phyloP scores from a whole-genome alignment of 2,797 vertebrate species.

The Galago senegalensis region DNA sequence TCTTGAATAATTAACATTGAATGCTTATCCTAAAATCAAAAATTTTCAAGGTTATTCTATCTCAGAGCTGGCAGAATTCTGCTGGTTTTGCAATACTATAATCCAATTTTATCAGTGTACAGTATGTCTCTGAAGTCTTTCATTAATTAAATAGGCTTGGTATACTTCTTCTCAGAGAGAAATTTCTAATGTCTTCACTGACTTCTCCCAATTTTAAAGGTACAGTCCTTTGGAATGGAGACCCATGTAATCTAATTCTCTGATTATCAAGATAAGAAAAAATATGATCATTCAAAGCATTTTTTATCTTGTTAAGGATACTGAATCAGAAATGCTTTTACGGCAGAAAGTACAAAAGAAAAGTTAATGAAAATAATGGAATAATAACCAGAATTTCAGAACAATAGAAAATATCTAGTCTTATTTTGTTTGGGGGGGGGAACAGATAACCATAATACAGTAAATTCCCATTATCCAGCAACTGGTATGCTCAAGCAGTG shows the following conservation, averaged over 20 bases:
- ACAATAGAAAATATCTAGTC: background rate
- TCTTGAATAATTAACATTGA: constrained; percentile 77
- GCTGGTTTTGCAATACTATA: constrained; percentile 24
- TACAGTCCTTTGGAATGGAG: background rate
- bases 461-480: too few species aligned
- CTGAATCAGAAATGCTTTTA: background rate
- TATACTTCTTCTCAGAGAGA: background rate
- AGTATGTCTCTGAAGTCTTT: constrained; percentile 11
- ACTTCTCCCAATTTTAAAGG: constrained; percentile 34
- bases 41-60: constrained; percentile 77
- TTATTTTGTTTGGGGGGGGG: background rate
- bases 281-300: background rate
- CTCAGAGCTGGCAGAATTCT: constrained; percentile 60
- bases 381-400: background rate
- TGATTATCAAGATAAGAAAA: constrained; percentile 54
- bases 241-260: background rate
- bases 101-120: background rate
- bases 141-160: background rate
- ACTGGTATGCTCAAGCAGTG: too few species aligned
- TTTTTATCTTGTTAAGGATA: background rate
- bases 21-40: constrained; percentile 18
- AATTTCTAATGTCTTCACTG: constrained; percentile 37
- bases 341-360: background rate
- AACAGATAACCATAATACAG: background rate
- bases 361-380: background rate